Percentiles rank a stretch among this genome's conserved stretches.
These are phyloP conservation scores for Tragelaphus buxtoni DNA, from an alignment of 2,113 vertebrate genomes.

Conservation along the genomic window DNA sequence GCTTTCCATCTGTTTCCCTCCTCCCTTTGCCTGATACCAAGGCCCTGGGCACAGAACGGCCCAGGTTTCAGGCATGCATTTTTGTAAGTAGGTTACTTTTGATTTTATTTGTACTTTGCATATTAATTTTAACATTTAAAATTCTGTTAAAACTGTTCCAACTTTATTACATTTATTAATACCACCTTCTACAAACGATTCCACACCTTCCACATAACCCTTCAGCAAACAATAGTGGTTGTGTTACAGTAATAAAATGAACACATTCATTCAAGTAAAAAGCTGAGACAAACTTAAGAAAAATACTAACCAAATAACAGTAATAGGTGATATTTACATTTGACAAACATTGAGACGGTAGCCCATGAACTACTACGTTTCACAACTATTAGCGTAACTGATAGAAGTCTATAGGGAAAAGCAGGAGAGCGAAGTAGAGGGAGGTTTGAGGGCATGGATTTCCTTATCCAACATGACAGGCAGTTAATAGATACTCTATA, in stretches of 20 bases:
- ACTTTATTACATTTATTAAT: conserved; percentile 19
- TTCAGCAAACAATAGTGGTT: not conserved
- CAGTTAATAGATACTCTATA: not conserved
- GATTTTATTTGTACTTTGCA: not conserved
- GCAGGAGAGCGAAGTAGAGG: not conserved
- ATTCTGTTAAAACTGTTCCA: conserved; percentile 9
- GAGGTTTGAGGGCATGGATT: not conserved
- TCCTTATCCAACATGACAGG: not conserved
- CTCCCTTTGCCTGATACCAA: not conserved
- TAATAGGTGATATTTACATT: not conserved
- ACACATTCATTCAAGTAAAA: not conserved
- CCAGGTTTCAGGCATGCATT: not conserved
- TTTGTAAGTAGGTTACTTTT: not conserved
- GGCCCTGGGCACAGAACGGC: not conserved
- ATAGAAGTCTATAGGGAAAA: not conserved
- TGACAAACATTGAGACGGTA: not conserved
- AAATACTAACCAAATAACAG: not conserved
- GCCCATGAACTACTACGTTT: not conserved
- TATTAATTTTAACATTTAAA: conserved; percentile 5
- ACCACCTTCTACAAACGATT: not conserved
- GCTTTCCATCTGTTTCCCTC: not conserved
- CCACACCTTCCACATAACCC: not conserved
- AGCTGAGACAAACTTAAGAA: not conserved
- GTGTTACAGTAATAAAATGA: not conserved
- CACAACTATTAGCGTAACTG: not conserved